phyloP scores from a whole-genome alignment of 2,888 invertebrate genomes.

The Chelonus formosanus region DNA sequence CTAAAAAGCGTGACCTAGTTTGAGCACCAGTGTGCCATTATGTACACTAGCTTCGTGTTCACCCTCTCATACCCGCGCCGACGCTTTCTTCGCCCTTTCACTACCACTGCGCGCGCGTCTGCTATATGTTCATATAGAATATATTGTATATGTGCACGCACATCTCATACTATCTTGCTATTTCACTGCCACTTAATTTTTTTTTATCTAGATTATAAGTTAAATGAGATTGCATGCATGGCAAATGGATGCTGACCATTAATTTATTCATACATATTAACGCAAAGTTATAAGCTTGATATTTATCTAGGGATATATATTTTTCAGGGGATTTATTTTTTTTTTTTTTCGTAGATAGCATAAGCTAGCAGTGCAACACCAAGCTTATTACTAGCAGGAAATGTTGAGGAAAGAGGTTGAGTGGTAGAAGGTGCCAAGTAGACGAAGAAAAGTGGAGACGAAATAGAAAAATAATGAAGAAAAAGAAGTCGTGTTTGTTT shows the following conservation, averaged over 20 bases:
- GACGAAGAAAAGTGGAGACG: not conserved
- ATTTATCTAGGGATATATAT: not conserved
- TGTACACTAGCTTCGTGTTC: constrained; percentile 34
- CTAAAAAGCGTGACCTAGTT: constrained; percentile 43
- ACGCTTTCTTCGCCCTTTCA: constrained; percentile 18
- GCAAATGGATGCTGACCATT: no score
- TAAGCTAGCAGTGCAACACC: not conserved
- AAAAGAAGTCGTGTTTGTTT: not conserved
- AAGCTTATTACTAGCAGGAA: not conserved
- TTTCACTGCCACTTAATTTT: not conserved
- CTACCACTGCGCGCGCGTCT: constrained; percentile 20
- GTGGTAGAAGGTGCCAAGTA: not conserved
- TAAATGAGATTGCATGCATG: no score
- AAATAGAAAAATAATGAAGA: not conserved
- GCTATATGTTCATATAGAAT: not conserved
- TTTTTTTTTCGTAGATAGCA: not conserved
- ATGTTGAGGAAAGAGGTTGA: constrained; percentile 8
- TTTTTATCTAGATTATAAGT: not conserved
- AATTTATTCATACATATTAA: no score
- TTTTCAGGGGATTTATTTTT: constrained; percentile 1
- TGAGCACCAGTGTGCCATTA: constrained; percentile 42
- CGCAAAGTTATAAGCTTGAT: not conserved
- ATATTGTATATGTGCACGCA: not conserved
- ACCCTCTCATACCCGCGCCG: constrained; percentile 30
- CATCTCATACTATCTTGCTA: not conserved